Evolutionary conservation across 2,888 invertebrate species (phyloP).

Genomic region (Dryomyza anilis): DNA sequence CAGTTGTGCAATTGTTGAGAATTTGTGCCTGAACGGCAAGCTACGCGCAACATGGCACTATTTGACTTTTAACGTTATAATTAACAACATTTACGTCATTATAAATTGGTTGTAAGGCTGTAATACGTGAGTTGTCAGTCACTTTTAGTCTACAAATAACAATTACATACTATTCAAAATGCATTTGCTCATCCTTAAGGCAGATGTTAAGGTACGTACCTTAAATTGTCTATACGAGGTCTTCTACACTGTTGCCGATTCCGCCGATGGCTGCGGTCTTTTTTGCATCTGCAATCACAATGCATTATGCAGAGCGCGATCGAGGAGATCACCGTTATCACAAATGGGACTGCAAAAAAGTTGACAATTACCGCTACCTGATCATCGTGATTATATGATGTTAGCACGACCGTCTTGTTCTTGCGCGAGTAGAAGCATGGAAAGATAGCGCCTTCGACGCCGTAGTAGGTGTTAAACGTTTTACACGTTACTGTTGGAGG

Average conservation of each 20-base stretch:
- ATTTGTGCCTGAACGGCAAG: too few species aligned
- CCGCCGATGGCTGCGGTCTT: slow-evolving; percentile 70
- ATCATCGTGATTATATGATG: slow-evolving; percentile 81
- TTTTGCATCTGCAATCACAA: slow-evolving; percentile 79
- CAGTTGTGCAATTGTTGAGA: too few species aligned
- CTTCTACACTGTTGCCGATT: slow-evolving; percentile 64
- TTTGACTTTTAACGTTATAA: too few species aligned
- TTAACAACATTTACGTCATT: too few species aligned
- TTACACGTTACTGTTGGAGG: slow-evolving; percentile 87
- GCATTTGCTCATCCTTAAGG: too few species aligned
- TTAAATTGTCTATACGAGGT: slow-evolving; percentile 66
- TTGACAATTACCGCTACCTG: slow-evolving; percentile 82
- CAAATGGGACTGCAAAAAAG: slow-evolving; percentile 83
- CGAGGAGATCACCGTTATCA: slow-evolving; percentile 82
- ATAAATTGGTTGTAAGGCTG: too few species aligned
- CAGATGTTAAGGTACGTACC: too few species aligned
- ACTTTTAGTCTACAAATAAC: too few species aligned
- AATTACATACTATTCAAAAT: too few species aligned
- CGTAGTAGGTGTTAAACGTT: slow-evolving; percentile 75
- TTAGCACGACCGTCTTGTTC: slow-evolving; percentile 81
- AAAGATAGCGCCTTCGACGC: slow-evolving; percentile 74
- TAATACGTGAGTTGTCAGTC: too few species aligned
- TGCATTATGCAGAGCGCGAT: slow-evolving; percentile 85
- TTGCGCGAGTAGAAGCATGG: slow-evolving; percentile 88
- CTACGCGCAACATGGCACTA: too few species aligned